Conservation (phyloP, 2,888 invertebrate species). For the Thereva nobilitata region DNA sequence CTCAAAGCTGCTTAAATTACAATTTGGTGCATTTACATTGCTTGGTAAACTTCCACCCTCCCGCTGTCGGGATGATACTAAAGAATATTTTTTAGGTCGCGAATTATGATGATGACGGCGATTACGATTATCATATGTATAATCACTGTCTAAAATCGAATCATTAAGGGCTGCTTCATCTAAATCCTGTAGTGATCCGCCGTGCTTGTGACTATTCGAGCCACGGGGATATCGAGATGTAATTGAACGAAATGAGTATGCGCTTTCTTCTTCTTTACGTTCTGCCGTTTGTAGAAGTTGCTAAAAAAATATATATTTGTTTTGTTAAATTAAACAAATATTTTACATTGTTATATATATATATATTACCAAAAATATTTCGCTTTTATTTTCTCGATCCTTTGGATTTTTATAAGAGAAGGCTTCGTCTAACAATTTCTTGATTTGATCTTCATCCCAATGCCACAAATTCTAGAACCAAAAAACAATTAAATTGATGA, state of each 20-base stretch:
- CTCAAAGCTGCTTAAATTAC: conserved; percentile 46
- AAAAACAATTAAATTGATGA: background rate
- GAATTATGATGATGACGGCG: conserved; percentile 54
- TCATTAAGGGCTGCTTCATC: conserved; percentile 60
- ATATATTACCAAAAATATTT: conserved; percentile 72
- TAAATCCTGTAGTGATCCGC: conserved; percentile 66
- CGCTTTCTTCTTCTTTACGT: conserved; percentile 63
- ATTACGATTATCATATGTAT: conserved; percentile 47
- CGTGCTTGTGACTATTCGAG: conserved; percentile 60
- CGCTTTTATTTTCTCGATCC: conserved; percentile 83
- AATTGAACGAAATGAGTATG: conserved; percentile 50
- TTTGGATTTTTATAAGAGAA: conserved; percentile 82
- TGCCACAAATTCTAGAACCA: conserved; percentile 17
- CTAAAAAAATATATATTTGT: conserved; percentile 58
- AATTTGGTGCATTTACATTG: conserved; percentile 61
- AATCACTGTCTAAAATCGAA: conserved; percentile 54
- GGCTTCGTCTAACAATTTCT: conserved; percentile 80
- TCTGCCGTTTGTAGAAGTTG: conserved; percentile 77
- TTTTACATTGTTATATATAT: conserved; percentile 2
- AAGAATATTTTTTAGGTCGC: conserved; percentile 54
- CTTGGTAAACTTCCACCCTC: conserved; percentile 69
- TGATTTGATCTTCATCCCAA: conserved; percentile 61
- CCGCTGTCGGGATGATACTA: conserved; percentile 61
- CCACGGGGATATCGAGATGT: conserved; percentile 59
- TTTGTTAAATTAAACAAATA: conserved; percentile 5